Base-by-base conservation (phyloP, 2,797 vertebrate genomes). In the Passerculus sandwichensis region DNA sequence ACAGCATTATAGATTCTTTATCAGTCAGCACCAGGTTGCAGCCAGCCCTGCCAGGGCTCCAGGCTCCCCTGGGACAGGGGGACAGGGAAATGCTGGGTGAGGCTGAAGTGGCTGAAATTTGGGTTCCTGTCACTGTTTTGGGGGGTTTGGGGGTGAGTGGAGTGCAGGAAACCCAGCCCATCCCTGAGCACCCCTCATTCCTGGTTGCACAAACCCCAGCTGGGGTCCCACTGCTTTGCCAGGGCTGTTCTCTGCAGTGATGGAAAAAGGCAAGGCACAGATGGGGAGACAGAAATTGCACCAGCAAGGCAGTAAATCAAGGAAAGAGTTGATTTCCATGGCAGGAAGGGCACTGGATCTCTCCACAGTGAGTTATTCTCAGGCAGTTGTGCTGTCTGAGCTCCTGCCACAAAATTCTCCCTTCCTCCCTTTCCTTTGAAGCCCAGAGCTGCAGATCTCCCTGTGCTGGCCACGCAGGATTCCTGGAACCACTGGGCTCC, bases 41-140 rank as follows among this genome's bases (percentile, higher is more conserved):
- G 50, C 50, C 50, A 29, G 50, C 50, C 26, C 50, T 51, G 22
- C 0, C 0, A 26, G 29, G 7, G 13, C 50, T 47, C 14, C 32
- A 19, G 74, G 65, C 40, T 40, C 40, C 40, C 40, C 40, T 40
- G 40, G 40, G 3, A 20, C 44, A 54, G 25, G 8, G 40, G 40
- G 3, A 20, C 44, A 54, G 25, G 8, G 7, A 48, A 76, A 21
- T 21, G 38, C 26, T 25, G 19, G 17, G 13, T 13, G n/a, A 83
- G 53, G 59, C 9, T 65, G 3, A 2, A 78, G 22, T 26, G 38
- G 40, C 40, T 50, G 38, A 69, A 7, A 8, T 0, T 67, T 34
- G 20, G 45, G 7, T 13, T 22, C 53, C 27, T 72, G 34, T 4
- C 4, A 0, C 9, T 44, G 15, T 56, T 80, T 42, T 45, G 10